phyloP scores from a whole-genome alignment of 2,113 vertebrate species.

The Edolisoma coerulescens region DNA sequence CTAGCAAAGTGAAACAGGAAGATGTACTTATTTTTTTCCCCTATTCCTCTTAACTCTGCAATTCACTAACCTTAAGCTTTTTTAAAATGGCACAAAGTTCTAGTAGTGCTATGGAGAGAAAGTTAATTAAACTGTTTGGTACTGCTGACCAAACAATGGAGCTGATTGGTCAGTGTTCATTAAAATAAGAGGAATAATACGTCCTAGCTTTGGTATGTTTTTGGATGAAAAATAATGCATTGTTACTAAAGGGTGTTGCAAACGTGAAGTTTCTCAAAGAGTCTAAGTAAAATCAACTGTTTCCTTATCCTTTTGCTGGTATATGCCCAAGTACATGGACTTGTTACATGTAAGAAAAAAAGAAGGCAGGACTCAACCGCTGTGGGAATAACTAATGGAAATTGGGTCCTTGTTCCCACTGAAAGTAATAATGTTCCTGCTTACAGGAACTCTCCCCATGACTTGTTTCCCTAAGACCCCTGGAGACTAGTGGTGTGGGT shows the following conservation, averaged over 20 bases:
- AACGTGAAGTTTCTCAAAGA: neutral
- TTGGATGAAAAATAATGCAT: neutral
- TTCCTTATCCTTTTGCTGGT: neutral
- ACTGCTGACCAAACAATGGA: neutral
- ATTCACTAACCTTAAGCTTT: neutral
- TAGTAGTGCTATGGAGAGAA: neutral
- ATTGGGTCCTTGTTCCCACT: neutral
- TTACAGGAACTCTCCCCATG: neutral
- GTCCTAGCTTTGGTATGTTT: neutral
- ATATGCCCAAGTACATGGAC: neutral
- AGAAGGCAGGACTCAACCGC: neutral
- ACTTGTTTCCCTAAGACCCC: neutral
- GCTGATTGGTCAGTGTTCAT: neutral
- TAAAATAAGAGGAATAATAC: neutral
- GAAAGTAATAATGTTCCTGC: neutral
- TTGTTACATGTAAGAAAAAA: neutral
- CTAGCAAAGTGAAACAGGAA: neutral
- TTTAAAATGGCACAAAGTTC: neutral
- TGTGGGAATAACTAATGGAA: neutral
- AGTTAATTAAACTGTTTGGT: neutral
- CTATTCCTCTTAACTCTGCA: neutral
- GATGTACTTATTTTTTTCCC: neutral
- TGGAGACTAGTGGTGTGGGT: neutral
- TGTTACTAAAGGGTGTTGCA: neutral
- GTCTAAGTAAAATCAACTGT: neutral